Conservation (phyloP, 2,888 invertebrate genomes). For the Leptinotarsa peninsularis region DNA sequence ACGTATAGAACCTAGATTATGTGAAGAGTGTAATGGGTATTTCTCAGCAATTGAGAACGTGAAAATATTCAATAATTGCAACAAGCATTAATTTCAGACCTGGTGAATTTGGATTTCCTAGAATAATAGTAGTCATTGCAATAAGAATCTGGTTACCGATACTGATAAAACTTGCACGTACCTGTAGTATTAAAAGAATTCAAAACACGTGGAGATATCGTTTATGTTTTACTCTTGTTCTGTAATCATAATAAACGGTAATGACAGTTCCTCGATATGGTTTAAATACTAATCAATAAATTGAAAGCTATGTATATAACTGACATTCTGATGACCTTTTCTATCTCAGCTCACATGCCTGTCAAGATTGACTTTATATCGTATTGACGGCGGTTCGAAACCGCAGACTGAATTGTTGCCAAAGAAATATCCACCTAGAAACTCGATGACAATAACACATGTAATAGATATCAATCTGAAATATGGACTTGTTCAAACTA, state of each 20-base stretch:
- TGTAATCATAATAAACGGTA: not conserved
- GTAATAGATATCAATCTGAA: conserved; percentile 51
- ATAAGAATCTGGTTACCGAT: not conserved
- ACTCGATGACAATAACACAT: conserved; percentile 51
- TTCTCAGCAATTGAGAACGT: too few species aligned
- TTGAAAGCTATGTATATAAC: not conserved
- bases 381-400: conserved; percentile 25
- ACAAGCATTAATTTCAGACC: too few species aligned
- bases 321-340: conserved; percentile 19
- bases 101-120: too few species aligned
- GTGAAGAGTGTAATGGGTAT: too few species aligned
- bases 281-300: not conserved
- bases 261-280: conserved; percentile 2
- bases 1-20: too few species aligned
- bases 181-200: not conserved
- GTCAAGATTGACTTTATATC: not conserved
- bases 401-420: conserved; percentile 31
- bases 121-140: not conserved
- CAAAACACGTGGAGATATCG: not conserved
- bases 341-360: not conserved
- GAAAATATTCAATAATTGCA: too few species aligned
- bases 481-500: conserved; percentile 46
- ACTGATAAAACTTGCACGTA: not conserved
- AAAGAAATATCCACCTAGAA: conserved; percentile 38
- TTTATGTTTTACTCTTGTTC: not conserved